Percentiles rank a stretch among this genome's conserved stretches.
Conservation (phyloP, 2,113 vertebrate species). For the Ailurus styani region DNA sequence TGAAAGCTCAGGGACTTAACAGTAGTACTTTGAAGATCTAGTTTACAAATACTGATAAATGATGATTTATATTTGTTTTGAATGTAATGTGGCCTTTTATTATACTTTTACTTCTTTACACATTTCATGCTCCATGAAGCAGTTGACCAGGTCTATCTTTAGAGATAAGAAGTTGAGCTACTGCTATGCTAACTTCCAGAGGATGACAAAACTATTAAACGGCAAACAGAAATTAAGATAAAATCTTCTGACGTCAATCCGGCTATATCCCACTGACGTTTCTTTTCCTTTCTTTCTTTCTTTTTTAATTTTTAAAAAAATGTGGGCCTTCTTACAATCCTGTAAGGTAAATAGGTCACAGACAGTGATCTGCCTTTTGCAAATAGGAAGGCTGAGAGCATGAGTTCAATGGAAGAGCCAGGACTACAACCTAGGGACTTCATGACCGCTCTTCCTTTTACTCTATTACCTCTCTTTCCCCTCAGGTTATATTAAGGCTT, state of each 20-base stretch:
- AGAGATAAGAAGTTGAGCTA: neutral
- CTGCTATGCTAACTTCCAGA: neutral
- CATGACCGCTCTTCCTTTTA: neutral
- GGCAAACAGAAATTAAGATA: neutral
- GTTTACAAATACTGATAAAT: slow-evolving; percentile 16
- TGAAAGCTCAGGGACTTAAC: neutral
- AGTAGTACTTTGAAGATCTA: neutral
- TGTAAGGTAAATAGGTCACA: neutral
- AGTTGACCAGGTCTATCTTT: neutral
- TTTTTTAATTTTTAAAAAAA: neutral
- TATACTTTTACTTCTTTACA: neutral
- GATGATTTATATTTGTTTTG: neutral
- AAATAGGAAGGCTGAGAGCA: neutral
- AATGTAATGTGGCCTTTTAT: neutral
- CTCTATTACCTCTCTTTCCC: neutral
- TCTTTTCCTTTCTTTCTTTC: neutral
- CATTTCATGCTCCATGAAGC: neutral
- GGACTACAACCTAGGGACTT: neutral
- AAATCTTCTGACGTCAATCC: neutral
- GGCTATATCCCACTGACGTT: neutral
- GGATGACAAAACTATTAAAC: neutral
- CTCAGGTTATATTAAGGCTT: neutral
- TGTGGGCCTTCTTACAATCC: neutral
- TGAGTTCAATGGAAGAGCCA: neutral
- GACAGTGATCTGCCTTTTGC: neutral